phyloP scores from a whole-genome alignment of 2,888 invertebrate genomes.

The Elmis aenea region DNA sequence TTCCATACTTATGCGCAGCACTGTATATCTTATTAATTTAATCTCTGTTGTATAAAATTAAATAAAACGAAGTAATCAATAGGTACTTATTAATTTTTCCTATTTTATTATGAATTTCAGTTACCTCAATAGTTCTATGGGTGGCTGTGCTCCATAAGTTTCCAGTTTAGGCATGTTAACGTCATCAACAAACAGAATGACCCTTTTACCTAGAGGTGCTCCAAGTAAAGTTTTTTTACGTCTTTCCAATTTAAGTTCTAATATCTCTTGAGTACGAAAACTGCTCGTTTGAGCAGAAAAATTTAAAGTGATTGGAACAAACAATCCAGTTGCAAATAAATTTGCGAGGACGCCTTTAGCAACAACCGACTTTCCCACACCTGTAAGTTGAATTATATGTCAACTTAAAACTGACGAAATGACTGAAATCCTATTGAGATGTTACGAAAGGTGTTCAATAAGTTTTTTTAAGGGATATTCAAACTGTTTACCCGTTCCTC shows the following conservation, averaged over 20 bases:
- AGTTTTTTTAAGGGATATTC: too few species aligned
- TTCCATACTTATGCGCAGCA: too few species aligned
- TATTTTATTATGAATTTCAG: not conserved
- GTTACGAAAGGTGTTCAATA: too few species aligned
- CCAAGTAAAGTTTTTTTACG: slow-evolving; percentile 74
- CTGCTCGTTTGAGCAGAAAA: slow-evolving; percentile 92
- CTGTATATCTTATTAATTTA: too few species aligned
- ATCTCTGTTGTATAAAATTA: too few species aligned
- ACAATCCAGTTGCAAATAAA: slow-evolving; percentile 56
- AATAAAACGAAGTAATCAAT: too few species aligned
- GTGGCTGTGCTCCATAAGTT: slow-evolving; percentile 86
- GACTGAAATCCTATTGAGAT: too few species aligned
- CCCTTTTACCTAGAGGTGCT: slow-evolving; percentile 75
- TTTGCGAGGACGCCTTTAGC: slow-evolving; percentile 69
- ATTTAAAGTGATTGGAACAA: slow-evolving; percentile 74
- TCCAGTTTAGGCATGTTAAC: slow-evolving; percentile 87
- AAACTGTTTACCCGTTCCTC: slow-evolving; percentile 63
- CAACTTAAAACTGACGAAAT: not conserved
- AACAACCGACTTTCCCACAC: slow-evolving; percentile 86
- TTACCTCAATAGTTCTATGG: slow-evolving; percentile 80
- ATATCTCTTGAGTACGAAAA: slow-evolving; percentile 75
- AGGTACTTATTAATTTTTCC: not conserved
- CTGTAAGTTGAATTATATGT: slow-evolving; percentile 40
- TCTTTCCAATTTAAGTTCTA: slow-evolving; percentile 80
- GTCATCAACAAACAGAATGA: slow-evolving; percentile 85